These are phyloP conservation scores for Hydropsyche betteni DNA, from an alignment of 2,888 invertebrate genomes.

Conservation along the genomic window DNA sequence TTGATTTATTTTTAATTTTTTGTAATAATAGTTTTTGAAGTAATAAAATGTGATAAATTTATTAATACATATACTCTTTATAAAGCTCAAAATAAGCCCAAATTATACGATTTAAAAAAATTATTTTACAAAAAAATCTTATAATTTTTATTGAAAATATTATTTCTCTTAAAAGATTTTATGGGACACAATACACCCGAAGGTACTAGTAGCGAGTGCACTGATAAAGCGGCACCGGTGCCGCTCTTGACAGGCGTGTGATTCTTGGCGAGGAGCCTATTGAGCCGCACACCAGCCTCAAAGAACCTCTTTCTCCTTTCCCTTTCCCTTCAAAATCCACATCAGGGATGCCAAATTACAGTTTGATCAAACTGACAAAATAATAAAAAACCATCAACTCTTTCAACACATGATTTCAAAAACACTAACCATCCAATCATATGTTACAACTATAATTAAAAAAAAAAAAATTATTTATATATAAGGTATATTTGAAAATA, in stretches of 20 bases:
- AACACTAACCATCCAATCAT: neutral
- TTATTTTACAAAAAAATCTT: too few species aligned
- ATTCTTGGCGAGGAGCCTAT: conserved; percentile 47
- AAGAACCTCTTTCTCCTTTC: neutral
- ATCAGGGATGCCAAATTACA: too few species aligned
- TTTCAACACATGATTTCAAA: neutral
- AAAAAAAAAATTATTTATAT: too few species aligned
- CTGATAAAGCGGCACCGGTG: conserved; percentile 22
- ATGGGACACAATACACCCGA: neutral
- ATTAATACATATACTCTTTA: too few species aligned
- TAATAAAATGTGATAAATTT: too few species aligned
- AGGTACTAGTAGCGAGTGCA: neutral
- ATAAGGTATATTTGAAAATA: too few species aligned
- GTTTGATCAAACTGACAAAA: too few species aligned
- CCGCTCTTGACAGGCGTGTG: conserved; percentile 46
- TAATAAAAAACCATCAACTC: neutral
- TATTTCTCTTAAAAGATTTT: conserved; percentile 8
- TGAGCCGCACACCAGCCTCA: conserved; percentile 28
- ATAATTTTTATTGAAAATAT: conserved; percentile 7
- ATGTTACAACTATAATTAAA: neutral
- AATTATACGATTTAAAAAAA: too few species aligned
- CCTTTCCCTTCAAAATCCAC: neutral
- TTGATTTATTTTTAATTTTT: too few species aligned
- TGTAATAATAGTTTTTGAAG: too few species aligned
- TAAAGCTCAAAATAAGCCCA: too few species aligned